Evolutionary conservation across 1,140 invertebrate species (phyloP).

Genomic region (Dolichoris vasculosae): DNA sequence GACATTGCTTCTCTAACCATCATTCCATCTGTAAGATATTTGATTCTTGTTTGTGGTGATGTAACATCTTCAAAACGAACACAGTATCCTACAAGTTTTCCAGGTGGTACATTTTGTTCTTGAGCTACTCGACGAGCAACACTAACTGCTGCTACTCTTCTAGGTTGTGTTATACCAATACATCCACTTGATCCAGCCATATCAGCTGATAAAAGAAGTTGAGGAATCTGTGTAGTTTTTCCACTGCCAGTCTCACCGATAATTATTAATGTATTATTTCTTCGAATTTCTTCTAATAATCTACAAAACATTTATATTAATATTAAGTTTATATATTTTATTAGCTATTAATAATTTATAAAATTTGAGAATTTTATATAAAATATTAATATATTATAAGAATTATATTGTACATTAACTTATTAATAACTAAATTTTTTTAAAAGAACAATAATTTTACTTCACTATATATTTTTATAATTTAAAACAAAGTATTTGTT

Average conservation of each 20-base stretch:
- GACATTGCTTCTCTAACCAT: slow-evolving; percentile 90
- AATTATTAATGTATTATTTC: slow-evolving; percentile 81
- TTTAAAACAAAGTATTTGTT: background rate
- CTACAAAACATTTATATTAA: slow-evolving; percentile 62
- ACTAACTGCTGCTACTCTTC: slow-evolving; percentile 93
- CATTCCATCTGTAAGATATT: slow-evolving; percentile 97
- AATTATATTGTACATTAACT: too few relatives aligned
- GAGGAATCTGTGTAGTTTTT: slow-evolving; percentile 94
- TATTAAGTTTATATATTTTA: background rate
- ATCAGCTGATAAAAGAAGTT: slow-evolving; percentile 73
- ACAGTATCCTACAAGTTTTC: slow-evolving; percentile 89
- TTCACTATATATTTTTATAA: too few relatives aligned
- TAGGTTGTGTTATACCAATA: slow-evolving; percentile 90
- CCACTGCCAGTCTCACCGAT: slow-evolving; percentile 93
- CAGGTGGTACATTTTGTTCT: slow-evolving; percentile 81
- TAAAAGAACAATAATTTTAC: too few relatives aligned
- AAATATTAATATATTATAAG: too few relatives aligned
- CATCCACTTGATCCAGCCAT: slow-evolving; percentile 78
- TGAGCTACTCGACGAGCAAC: slow-evolving; percentile 90
- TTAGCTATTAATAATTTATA: too few relatives aligned
- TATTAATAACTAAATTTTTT: too few relatives aligned
- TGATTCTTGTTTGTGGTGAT: slow-evolving; percentile 85
- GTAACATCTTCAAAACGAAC: slow-evolving; percentile 94
- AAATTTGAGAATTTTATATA: too few relatives aligned
- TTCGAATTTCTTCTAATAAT: slow-evolving; percentile 76